phyloP scores from a whole-genome alignment of 2,888 invertebrate species.

The Xanthia icteritia region DNA sequence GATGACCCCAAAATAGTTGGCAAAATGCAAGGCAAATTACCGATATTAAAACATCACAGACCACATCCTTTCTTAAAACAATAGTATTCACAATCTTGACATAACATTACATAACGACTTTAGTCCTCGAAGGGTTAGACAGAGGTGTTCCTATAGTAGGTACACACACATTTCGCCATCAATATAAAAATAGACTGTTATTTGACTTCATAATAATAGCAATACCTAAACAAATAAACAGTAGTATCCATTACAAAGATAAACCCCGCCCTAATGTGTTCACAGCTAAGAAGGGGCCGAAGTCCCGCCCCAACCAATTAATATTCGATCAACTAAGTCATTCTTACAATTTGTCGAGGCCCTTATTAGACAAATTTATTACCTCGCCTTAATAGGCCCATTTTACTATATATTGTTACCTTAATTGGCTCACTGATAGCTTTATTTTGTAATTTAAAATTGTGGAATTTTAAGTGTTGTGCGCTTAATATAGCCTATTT shows the following conservation, averaged over 20 bases:
- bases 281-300: constrained; percentile 10
- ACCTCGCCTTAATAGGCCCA: constrained; percentile 70
- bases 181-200: too few relatives aligned
- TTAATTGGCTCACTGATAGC: constrained; percentile 67
- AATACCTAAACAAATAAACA: constrained; percentile 21
- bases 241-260: constrained; percentile 6
- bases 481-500: constrained; percentile 22
- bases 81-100: too few relatives aligned
- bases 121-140: too few relatives aligned
- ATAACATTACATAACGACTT: neutral
- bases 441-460: constrained; percentile 69
- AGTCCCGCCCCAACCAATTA: constrained; percentile 66
- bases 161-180: too few relatives aligned
- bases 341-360: constrained; percentile 81
- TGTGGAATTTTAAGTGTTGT: constrained; percentile 54
- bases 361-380: constrained; percentile 79
- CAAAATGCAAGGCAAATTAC: neutral
- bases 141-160: too few relatives aligned
- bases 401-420: constrained; percentile 72
- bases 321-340: constrained; percentile 77
- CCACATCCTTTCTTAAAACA: neutral
- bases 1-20: neutral
- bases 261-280: constrained; percentile 43
- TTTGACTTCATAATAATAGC: too few relatives aligned
- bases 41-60: neutral